Evolutionary conservation across 2,888 invertebrate species (phyloP).

Genomic region (Ptilodon capucinus): DNA sequence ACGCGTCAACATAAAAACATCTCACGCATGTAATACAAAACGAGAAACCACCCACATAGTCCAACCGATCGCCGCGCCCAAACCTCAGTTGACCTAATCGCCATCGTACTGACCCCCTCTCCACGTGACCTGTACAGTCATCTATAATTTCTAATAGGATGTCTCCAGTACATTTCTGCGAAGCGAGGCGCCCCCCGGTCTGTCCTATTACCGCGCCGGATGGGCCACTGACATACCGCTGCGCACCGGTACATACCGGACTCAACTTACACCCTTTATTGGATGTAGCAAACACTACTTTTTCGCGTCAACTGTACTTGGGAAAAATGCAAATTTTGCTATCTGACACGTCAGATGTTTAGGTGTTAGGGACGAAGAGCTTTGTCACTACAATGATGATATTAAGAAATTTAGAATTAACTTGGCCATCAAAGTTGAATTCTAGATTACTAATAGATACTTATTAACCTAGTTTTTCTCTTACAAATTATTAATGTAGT

Average conservation of each 20-base stretch:
- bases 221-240: constrained; percentile 25
- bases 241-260: constrained; percentile 19
- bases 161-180: constrained; percentile 35
- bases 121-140: constrained; percentile 10
- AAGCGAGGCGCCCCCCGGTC: constrained; percentile 47
- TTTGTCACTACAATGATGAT: no score
- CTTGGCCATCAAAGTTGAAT: no score
- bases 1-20: no score
- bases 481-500: no score
- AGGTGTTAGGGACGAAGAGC: no score
- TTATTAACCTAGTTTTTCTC: no score
- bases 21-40: background rate
- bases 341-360: no score
- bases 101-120: background rate
- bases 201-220: constrained; percentile 30
- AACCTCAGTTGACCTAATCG: background rate
- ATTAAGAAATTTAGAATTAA: no score
- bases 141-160: constrained; percentile 43
- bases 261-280: constrained; percentile 23
- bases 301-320: background rate
- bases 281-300: constrained; percentile 17
- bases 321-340: background rate
- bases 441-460: no score
- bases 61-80: background rate
- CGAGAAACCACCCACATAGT: background rate